Evolutionary conservation across 2,797 vertebrate genomes (phyloP), one percentile per base, ranked within the genome.

Genomic region (Acipenser ruthenus): DNA sequence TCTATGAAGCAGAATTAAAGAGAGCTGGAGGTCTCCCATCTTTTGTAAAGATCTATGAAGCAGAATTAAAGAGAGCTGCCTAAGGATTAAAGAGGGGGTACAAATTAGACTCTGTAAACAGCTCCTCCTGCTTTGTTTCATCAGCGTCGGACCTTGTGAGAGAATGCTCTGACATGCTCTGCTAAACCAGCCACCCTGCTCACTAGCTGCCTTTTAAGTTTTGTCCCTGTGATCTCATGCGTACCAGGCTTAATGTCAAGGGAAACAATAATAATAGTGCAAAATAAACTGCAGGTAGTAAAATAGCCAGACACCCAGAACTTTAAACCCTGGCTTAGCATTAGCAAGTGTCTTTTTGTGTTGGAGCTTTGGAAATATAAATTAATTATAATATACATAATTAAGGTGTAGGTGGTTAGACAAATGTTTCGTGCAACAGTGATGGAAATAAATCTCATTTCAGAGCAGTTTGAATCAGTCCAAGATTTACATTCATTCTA

Each of bases 11-110:
- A 91, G 88, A 91, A 90, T 89, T 91, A 90, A 91, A 89, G 80
- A 87, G 86, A 90, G 88, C 89, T 89, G 87, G n/a, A n/a, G n/a
- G n/a, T n/a, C n/a, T n/a, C n/a, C n/a, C n/a, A 79, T 80, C 80
- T 88, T 89, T 88, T 88, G 80, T 88, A 89, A 87, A 88, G 84
- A 86, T 84, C 85, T 47, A 72, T 89, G 87, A 90, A 89, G 89
- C 89, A 91, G 88, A 91, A 90, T 89, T 91, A 90, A 91, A 89
- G 80, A 87, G 86, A 90, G 88, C 89, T 89, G 87, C 85, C 87
- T 87, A 80, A 77, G 77, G 84, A 84, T 72, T 69, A 60, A 55
- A 75, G 78, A 76, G 77, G 68, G 79, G 76, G 23, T 37, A 37
- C 23, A 37, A 37, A 37, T 4, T 3, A 37, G 23, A 37, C 23